Conservation (phyloP, 2,113 vertebrate genomes). For the Merops nubicus region DNA sequence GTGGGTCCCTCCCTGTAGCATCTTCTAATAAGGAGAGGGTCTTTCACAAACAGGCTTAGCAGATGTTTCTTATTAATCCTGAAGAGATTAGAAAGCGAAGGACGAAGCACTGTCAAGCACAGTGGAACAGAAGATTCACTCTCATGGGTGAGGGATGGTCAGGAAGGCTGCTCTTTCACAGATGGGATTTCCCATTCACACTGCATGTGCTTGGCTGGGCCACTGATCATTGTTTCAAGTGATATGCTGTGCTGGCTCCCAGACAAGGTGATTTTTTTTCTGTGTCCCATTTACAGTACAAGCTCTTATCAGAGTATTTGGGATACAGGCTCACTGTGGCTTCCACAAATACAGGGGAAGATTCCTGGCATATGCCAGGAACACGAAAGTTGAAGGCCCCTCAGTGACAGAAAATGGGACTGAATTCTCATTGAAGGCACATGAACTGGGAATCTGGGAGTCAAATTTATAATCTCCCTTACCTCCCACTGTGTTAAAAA, state of each 20-base stretch:
- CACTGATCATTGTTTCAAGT: conserved; percentile 43
- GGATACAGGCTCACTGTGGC: background rate
- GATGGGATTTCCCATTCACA: conserved; percentile 44
- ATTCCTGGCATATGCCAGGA: background rate
- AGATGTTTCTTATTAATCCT: background rate
- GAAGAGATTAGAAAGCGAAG: background rate
- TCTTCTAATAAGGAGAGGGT: background rate
- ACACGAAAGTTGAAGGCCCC: background rate
- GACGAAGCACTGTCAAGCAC: background rate
- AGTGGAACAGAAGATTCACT: background rate
- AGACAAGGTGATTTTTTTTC: background rate
- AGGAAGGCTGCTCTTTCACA: background rate
- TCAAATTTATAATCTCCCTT: background rate
- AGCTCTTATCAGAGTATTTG: background rate
- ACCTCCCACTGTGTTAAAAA: background rate
- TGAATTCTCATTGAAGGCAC: background rate
- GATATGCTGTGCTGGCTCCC: background rate
- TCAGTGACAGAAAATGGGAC: background rate
- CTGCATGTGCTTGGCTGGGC: conserved; percentile 1
- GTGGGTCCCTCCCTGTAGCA: background rate
- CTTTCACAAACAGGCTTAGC: background rate
- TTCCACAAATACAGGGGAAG: background rate
- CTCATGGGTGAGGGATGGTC: background rate
- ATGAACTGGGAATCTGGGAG: background rate
- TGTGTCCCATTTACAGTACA: background rate